Evolutionary conservation across 1,140 invertebrate species (phyloP), one percentile per base, ranked within the genome.

Genomic region (Myzus persicae): DNA sequence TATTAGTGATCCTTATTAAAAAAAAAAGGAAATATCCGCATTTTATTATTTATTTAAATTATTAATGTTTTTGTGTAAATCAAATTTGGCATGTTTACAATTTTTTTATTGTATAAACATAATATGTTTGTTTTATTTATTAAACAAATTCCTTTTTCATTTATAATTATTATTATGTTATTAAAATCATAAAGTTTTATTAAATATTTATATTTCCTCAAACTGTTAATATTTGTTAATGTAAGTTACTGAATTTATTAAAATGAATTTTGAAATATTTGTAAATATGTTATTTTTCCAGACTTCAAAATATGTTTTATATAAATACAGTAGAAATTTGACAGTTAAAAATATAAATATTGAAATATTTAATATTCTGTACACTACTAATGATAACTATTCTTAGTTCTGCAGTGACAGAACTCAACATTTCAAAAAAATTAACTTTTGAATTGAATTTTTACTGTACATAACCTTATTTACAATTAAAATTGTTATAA

Each of bases 161-260:
- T 90, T 67, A 67, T 54, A 40, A 90, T 90, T 67, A 88, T 87
- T 51, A 89, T 54, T 7, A 67, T 90, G 51, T 90, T 90, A 90
- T 90, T 90, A 90, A 90, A 59, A 40, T 67, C 40, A 90, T 90
- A 90, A 90, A 67, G 51, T 90, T 90, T 90, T 67, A 90, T 90
- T 90, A 90, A 90, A 59, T 67, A 26, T 89, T 44, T 90, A 42
- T 90, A 88, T 59, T 67, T 90, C 22, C 26, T 1, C 14, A 1
- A 42, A 67, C 38, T 90, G 89, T 90, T 90, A 67, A 90, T 59
- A 90, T 22, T 89, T 90, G 51, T 90, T 90, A 67, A 42, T 90
- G 18, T 90, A 90, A 90, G 38, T 90, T 89, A 38, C 20, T 89
- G 36, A 36, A 88, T 48, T 88, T 88, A 88, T 88, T 88, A 36